Base-by-base conservation (phyloP, 2,113 vertebrate species). In the Myiozetetes cayanensis region DNA sequence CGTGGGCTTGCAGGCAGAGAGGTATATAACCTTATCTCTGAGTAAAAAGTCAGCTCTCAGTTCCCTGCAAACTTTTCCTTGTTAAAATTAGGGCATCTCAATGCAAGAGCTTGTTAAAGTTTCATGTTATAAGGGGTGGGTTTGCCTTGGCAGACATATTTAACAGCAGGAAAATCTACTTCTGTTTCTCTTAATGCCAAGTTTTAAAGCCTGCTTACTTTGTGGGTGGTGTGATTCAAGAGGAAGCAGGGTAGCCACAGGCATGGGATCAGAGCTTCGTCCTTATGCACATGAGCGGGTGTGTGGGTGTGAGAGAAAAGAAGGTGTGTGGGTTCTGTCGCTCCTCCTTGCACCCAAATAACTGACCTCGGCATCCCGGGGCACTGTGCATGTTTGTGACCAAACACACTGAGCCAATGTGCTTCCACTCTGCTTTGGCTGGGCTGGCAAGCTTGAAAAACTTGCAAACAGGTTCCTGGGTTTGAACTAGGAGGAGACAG, bases 81-180 rank as follows among this genome's bases (percentile, higher is more conserved):
- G 92, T 87, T 95, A 85, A 79, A 96, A 94, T 96, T 93, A 97
- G 76, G 87, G 90, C 87, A 91, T 76, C 90, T 96, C 93, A 94
- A 35, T 87, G 85, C 56, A 78, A 91, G 67, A 94, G 35, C 92
- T 94, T 87, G 85, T 96, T 95, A 94, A 97, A 82, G 59, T 96
- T 97, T 94, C 93, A 87, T 95, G 68, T 85, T 95, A 58, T 85
- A 84, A 89, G 50, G 79, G 90, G 94, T 66, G 85, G 66, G 70
- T 87, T 91, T 77, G 91, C 79, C 80, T 83, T 93, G 86, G 77
- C 83, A 91, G 89, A 94, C 93, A 87, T 89, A 96, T 97, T 95
- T 94, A 86, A 92, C 68, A 93, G 76, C 81, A 93, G 94, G 89
- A 92, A 94, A 95, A 94, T 75, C 92, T 91, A 95, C 87, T 95